phyloP scores from a whole-genome alignment of 1,140 invertebrate species.

The Microplitis mediator region DNA sequence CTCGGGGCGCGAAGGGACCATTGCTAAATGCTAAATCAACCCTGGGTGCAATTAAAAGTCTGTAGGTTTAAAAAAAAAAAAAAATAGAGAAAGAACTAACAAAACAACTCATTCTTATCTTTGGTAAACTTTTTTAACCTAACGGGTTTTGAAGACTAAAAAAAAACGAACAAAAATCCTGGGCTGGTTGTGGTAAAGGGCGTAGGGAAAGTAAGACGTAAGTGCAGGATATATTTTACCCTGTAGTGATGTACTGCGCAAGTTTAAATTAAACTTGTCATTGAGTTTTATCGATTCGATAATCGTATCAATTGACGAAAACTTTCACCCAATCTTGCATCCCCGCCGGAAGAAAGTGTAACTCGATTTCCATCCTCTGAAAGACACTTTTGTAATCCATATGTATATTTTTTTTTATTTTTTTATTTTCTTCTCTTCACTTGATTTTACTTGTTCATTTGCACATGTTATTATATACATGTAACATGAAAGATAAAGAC shows the following conservation, averaged over 20 bases:
- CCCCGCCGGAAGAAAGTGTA: background rate
- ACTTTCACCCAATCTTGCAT: constrained; percentile 26
- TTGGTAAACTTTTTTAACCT: constrained; percentile 3
- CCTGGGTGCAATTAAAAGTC: constrained; percentile 30
- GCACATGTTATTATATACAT: background rate
- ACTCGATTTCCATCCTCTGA: background rate
- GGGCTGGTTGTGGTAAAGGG: too few species aligned
- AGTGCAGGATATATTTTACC: too few species aligned
- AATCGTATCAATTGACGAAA: constrained; percentile 24
- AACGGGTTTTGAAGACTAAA: too few species aligned
- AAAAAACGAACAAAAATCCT: too few species aligned
- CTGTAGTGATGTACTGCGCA: too few species aligned
- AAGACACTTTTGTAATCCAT: background rate
- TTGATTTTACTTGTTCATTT: background rate
- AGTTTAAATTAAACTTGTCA: constrained; percentile 7
- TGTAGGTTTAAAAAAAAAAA: constrained; percentile 25
- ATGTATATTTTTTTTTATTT: background rate
- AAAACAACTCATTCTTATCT: constrained; percentile 16
- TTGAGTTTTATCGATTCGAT: constrained; percentile 22
- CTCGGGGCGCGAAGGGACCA: constrained; percentile 1
- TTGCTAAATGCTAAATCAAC: constrained; percentile 25
- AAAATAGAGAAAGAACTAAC: constrained; percentile 6
- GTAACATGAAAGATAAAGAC: background rate
- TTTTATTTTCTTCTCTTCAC: background rate
- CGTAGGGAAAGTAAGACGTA: too few species aligned